These are phyloP conservation scores for Lepeophtheirus nordmannii DNA, from an alignment of 2,888 invertebrate species.

Conservation along the genomic window DNA sequence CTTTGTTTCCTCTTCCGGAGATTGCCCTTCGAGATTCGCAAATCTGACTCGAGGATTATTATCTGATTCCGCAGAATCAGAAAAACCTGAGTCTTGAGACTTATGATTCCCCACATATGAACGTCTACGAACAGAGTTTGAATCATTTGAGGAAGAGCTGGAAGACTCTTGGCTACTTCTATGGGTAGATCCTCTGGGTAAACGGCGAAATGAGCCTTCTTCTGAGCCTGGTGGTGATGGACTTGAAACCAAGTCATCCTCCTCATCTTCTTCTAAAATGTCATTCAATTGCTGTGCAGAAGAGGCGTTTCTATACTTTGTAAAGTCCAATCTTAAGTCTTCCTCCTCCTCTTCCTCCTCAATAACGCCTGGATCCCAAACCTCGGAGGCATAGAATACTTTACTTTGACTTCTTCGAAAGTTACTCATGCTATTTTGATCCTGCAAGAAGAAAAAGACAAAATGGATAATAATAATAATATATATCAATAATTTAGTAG, in stretches of 20 bases:
- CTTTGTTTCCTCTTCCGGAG: background rate
- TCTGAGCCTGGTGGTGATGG: constrained; percentile 12
- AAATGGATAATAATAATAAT: no score
- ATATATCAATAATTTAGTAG: no score
- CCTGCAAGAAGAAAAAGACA: background rate
- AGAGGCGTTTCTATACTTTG: background rate
- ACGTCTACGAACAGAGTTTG: constrained; percentile 3
- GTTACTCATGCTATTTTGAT: constrained; percentile 6
- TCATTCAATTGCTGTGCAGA: constrained; percentile 7
- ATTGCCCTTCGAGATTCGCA: background rate
- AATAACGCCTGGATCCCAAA: constrained; percentile 22
- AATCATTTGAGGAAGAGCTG: background rate
- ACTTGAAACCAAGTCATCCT: background rate
- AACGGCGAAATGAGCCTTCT: constrained; percentile 14
- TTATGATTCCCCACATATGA: background rate
- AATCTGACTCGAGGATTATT: background rate
- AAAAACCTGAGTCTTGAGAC: constrained; percentile 22
- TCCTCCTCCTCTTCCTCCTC: background rate
- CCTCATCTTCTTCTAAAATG: constrained; percentile 18
- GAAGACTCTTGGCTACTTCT: constrained; percentile 1
- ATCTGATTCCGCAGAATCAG: constrained; percentile 11
- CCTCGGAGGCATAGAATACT: constrained; percentile 8
- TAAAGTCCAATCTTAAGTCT: no score
- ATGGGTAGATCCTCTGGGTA: constrained; percentile 1
- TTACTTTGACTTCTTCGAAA: constrained; percentile 11